Evolutionary conservation across 1,140 invertebrate genomes (phyloP), one percentile per base, ranked within the genome.

Genomic region (Brachionus sp.): DNA sequence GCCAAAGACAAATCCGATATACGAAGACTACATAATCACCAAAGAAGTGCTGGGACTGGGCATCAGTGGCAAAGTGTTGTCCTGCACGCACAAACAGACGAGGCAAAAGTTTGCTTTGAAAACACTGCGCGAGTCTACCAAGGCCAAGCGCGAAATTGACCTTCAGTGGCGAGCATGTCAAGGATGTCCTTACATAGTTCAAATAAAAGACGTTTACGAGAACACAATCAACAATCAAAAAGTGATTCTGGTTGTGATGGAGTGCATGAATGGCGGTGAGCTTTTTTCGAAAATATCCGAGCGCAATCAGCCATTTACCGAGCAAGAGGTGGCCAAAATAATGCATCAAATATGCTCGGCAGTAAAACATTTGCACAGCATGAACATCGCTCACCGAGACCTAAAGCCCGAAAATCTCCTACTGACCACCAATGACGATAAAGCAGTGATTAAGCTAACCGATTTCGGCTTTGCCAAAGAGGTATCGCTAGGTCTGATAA

Each of bases 391-490:
- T 35, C 83, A 84, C 73, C 44, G 82, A 83, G 50, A 84, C 82
- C 87, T 89, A 23, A 85, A 90, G 88, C 90, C 90, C 19, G 90
- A 91, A 87, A 92, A 92, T 87, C 86, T 92, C 64, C 85, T 92
- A 7, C 92, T 91, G 85, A 87, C 88, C 42, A 85, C 86, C 44
- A 88, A 88, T 83, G 87, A 87, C 53, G 78, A 87, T 39, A 86
- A 89, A 77, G 95, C 94, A 35, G 91, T 94, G 84, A 91, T 98
- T 50, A 99, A 98, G 90, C 90, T 99, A 84, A 98, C 96, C 44
- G 97, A 99, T 90, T 99, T 98, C 90, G 97, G 97, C n/a, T 99
- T 99, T 91, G 97, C 97, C n/a, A 99, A 99, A 89, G 95, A 97
- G 83, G 86, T 93, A 83, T 86, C 86, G 42, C 91, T 53, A 4